Conservation (phyloP, 2,113 vertebrate genomes). For the Isurus oxyrinchus region DNA sequence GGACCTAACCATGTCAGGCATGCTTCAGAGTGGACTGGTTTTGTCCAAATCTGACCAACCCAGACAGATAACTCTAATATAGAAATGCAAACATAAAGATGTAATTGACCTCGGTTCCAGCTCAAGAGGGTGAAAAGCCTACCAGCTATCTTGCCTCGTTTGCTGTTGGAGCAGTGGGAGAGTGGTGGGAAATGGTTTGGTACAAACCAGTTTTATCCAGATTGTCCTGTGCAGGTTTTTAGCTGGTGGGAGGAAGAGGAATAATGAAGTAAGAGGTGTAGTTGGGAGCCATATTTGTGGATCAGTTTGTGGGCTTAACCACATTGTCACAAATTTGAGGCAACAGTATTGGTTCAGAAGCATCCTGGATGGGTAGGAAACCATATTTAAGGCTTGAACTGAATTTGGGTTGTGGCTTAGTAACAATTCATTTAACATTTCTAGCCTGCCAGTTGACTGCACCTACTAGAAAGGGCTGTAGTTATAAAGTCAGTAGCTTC, state of each 20-base stretch:
- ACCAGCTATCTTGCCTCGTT: not conserved
- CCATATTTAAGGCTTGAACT: not conserved
- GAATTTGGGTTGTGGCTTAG: not conserved
- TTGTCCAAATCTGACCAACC: not conserved
- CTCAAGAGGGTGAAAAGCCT: not conserved
- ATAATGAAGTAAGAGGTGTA: not conserved
- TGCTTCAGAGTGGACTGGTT: not conserved
- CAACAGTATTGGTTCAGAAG: not conserved
- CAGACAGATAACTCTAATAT: not conserved
- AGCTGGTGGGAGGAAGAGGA: not conserved
- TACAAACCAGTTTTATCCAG: not conserved
- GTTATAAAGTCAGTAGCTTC: too few species aligned
- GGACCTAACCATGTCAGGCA: not conserved
- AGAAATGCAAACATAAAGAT: too few species aligned
- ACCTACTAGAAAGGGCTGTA: not conserved
- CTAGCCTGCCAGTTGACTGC: not conserved
- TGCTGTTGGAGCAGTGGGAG: not conserved
- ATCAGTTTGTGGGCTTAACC: not conserved
- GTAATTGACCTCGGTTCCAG: too few species aligned
- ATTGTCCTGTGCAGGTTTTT: not conserved
- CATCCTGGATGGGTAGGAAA: not conserved
- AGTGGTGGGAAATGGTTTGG: not conserved
- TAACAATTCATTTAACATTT: not conserved
- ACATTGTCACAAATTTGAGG: not conserved
- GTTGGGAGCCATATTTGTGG: not conserved